Evolutionary conservation across 2,113 vertebrate species (phyloP), one percentile per base, ranked within the genome.

Genomic region (Coptodon rendalli): DNA sequence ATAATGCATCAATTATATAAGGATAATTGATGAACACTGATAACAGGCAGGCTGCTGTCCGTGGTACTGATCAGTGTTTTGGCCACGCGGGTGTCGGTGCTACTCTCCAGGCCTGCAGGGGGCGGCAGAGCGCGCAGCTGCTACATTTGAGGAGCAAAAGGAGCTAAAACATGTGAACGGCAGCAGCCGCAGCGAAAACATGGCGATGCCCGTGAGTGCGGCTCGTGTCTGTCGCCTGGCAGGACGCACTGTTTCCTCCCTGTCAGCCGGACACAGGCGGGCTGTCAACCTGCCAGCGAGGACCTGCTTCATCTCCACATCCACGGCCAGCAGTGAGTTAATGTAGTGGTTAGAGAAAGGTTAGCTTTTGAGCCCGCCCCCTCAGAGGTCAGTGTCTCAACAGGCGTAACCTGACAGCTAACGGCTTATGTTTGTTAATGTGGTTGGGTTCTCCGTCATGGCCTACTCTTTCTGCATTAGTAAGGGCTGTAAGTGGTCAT

Each of bases 291-390:
- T 89, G 19, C 52, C 91, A 6, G 66, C 17, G 12, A 83, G 34
- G 50, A 94, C 89, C 76, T 73, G 88, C 40, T 95, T 89, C 86
- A 34, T 94, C 1, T 89, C 81, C n/a, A 63, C 85, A 14, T 92
- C 95, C 5, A 40, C 89, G 3, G 24, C 57, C 24, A 94, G 84
- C 68, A 57, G 97, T 97, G 93, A 96, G 96, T 95, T 12, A 10
- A 68, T 6, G 4, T 54, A 9, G 13, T 31, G 45, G 5, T 29
- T 40, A 10, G 7, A 59, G 3, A 68, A 34, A 6, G 10, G 36
- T 80, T 63, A 56, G 52, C 52, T 48, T 56, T 14, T 34, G 31
- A 34, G 3, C 53, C 63, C 71, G 56, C 59, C 71, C 45, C 43
- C 45, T 63, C 54, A 89, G 87, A 93, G 92, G 88, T 92, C 93